Evolutionary conservation across 1,140 invertebrate genomes (phyloP).

Genomic region (Atta colombica): DNA sequence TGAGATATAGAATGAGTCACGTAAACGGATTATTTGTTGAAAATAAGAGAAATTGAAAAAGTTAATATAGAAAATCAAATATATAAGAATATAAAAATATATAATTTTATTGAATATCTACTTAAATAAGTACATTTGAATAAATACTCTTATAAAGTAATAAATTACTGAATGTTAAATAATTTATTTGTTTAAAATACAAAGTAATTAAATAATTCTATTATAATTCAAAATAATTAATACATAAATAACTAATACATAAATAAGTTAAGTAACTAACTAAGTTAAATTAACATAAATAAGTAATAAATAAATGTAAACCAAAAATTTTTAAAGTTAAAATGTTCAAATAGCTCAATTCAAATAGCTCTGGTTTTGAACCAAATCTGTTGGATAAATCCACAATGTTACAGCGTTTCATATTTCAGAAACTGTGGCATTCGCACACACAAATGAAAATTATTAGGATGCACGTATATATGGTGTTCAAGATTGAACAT

Average conservation of each 20-base stretch:
- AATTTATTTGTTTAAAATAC: conserved; percentile 3
- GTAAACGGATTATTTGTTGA: not conserved
- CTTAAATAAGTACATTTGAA: not conserved
- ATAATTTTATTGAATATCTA: not conserved
- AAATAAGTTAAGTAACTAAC: not conserved
- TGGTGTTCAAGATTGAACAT: conserved; percentile 15
- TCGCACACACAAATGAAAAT: conserved; percentile 31
- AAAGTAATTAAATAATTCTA: not conserved
- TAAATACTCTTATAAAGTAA: not conserved
- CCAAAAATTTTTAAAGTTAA: not conserved
- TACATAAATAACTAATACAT: not conserved
- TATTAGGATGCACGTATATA: conserved; percentile 2
- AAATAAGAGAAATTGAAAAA: not conserved
- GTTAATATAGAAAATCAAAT: not conserved
- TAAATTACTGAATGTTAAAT: not conserved
- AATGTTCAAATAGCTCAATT: not conserved
- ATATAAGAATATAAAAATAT: not conserved
- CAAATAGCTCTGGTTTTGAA: not conserved
- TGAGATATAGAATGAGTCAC: not conserved
- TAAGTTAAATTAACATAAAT: not conserved
- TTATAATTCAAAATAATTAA: not conserved
- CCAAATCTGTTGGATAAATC: conserved; percentile 2
- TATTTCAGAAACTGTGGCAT: not conserved
- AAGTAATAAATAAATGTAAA: not conserved
- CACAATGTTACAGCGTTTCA: not conserved